Percentiles rank a stretch among this genome's conserved stretches.
phyloP scores from a whole-genome alignment of 2,113 vertebrate species.

The Atlantisia rogersi region DNA sequence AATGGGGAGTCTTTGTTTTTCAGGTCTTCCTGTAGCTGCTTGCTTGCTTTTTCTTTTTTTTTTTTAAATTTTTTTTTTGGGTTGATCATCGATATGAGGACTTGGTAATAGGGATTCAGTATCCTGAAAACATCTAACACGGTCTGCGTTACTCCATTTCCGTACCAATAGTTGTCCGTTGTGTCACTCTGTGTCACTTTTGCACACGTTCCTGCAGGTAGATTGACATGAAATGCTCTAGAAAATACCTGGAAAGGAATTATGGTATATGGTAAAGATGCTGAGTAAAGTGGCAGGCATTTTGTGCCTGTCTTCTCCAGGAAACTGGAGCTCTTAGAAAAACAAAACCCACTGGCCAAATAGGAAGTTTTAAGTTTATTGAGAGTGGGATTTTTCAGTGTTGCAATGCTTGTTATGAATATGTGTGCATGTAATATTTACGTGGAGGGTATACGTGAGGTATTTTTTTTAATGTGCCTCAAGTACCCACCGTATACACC shows the following conservation, averaged over 20 bases:
- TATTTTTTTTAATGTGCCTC: neutral
- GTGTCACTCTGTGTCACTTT: conserved; percentile 76
- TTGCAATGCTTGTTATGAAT: neutral
- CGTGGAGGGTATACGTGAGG: neutral
- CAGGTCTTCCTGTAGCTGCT: neutral
- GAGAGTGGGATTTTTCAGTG: neutral
- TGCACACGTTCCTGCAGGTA: conserved; percentile 78
- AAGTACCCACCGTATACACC: neutral
- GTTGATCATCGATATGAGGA: neutral
- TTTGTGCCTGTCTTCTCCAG: conserved; percentile 46
- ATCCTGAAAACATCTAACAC: conserved; percentile 20
- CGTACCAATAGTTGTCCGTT: conserved; percentile 64
- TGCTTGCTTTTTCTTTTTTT: neutral
- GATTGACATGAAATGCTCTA: conserved; percentile 74
- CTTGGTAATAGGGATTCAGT: neutral
- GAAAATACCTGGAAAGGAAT: conserved; percentile 77
- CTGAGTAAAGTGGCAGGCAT: conserved; percentile 70
- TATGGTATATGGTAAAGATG: conserved; percentile 68
- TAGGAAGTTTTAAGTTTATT: neutral
- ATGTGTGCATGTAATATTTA: neutral
- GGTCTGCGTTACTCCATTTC: conserved; percentile 59
- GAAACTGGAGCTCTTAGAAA: neutral
- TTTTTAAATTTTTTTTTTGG: neutral
- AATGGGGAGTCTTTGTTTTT: conserved; percentile 19
- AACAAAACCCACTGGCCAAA: neutral